Evolutionary conservation across 2,113 vertebrate genomes (phyloP).

Genomic region (Pangasianodon gigas): DNA sequence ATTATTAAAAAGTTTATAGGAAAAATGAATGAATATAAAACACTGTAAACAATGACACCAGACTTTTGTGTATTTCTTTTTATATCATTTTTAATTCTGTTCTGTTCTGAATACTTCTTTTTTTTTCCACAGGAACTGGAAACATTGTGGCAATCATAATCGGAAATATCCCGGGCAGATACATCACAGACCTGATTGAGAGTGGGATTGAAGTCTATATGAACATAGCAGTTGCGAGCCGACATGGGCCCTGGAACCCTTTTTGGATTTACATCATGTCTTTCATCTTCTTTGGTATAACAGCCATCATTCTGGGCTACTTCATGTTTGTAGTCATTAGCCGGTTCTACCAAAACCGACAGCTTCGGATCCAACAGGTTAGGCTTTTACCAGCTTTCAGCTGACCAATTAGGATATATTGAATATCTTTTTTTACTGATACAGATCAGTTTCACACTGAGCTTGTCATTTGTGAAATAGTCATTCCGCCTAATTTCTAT

Average conservation of each 20-base stretch:
- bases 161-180: conserved; percentile 63
- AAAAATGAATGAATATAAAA: background rate
- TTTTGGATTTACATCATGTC: conserved; percentile 75
- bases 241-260: conserved; percentile 64
- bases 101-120: background rate
- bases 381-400: background rate
- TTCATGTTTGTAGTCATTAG: conserved; percentile 68
- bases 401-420: background rate
- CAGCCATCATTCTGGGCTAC: conserved; percentile 66
- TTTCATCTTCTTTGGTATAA: conserved; percentile 72
- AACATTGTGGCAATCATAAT: conserved; percentile 67
- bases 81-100: background rate
- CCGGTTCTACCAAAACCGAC: conserved; percentile 60
- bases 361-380: conserved; percentile 49
- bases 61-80: background rate
- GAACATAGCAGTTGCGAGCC: conserved; percentile 52
- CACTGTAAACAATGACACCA: background rate
- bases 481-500: background rate
- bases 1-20: background rate
- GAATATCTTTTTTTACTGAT: background rate
- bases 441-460: background rate
- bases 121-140: background rate
- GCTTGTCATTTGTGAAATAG: background rate
- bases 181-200: conserved; percentile 56
- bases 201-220: conserved; percentile 61